Percentiles rank a stretch among this genome's conserved stretches.
Evolutionary conservation across 2,113 vertebrate species (phyloP).

Genomic region (Archocentrus centrarchus): DNA sequence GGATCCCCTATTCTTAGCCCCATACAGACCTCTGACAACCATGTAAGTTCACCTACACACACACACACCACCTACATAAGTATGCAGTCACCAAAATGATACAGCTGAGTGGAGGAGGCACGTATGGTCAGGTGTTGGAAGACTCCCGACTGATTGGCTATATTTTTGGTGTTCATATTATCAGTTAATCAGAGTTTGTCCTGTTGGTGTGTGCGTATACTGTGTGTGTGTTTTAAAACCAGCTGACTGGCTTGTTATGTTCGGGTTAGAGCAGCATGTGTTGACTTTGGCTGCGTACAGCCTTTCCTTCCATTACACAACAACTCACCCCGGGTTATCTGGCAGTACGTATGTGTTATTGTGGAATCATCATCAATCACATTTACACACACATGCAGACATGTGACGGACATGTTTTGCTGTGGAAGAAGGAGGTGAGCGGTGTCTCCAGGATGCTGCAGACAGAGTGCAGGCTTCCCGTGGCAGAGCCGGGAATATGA

Average conservation of each 20-base stretch:
- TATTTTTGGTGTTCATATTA: background rate
- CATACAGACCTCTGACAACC: slow-evolving; percentile 83
- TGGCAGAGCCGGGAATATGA: slow-evolving; percentile 40
- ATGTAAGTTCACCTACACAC: slow-evolving; percentile 79
- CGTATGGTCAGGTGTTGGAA: background rate
- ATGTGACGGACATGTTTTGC: slow-evolving; percentile 59
- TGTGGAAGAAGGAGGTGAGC: slow-evolving; percentile 57
- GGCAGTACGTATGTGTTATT: slow-evolving; percentile 32
- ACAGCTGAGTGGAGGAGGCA: background rate
- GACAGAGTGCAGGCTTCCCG: slow-evolving; percentile 68
- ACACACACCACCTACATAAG: accelerated
- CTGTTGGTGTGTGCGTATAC: slow-evolving; percentile 4
- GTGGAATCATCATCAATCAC: slow-evolving; percentile 54
- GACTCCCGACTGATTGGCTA: background rate
- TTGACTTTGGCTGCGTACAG: slow-evolving; percentile 59
- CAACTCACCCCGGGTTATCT: slow-evolving; percentile 71
- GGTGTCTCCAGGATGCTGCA: slow-evolving; percentile 65
- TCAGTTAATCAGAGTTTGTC: background rate
- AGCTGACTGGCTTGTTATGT: slow-evolving; percentile 57
- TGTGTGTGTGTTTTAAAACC: slow-evolving; percentile 25
- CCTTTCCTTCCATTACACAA: slow-evolving; percentile 63
- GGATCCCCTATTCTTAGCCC: slow-evolving; percentile 88
- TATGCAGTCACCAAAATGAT: background rate
- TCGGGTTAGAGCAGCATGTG: slow-evolving; percentile 52
- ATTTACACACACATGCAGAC: slow-evolving; percentile 20